Evolutionary conservation across 2,797 vertebrate species (phyloP), one percentile per base, ranked within the genome.

Genomic region (Myotis pilosus): DNA sequence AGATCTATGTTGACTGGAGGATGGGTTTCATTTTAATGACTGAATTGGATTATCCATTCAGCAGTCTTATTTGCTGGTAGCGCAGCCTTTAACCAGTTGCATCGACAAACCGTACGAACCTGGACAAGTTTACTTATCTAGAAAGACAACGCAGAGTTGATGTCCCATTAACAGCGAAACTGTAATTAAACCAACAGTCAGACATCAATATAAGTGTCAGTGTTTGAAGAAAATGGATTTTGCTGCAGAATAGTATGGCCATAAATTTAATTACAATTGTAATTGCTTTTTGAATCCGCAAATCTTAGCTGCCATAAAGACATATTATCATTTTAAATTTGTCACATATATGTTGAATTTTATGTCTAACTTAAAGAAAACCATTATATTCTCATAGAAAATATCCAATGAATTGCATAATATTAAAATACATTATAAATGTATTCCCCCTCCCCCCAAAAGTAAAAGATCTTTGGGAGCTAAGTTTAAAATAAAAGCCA

Each of bases 171-270:
- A 94, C 68, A 88, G 64, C 74, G 92, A 88, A 84, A 33, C 16
- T 66, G 88, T 96, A 94, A 96, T 91, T 95, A 96, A 95, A 25
- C 20, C 33, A 81, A 96, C 15, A 95, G 64, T 49, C 55, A 93
- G 57, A 80, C 10, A 28, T 97, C 95, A 91, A 74, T 96, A 95
- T 90, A 92, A 94, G 91, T 87, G 64, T 95, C 94, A 95, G 38
- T 64, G 51, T 87, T 84, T 60, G 81, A 64, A 89, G 87, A 72
- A 95, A 95, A 87, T 87, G 53, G 36, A 96, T 92, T 95, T 78
- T 74, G 28, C 60, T 93, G 23, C 74, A 66, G 66, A 90, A 95
- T 53, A 93, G 5, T 44, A 53, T 74, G 51, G 10, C 55, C 92
- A 92, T 90, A 88, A 57, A 94, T 89, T 95, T 96, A 91, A 95